phyloP scores from a whole-genome alignment of 2,797 vertebrate genomes.

The Neosilurus hyrtlii region DNA sequence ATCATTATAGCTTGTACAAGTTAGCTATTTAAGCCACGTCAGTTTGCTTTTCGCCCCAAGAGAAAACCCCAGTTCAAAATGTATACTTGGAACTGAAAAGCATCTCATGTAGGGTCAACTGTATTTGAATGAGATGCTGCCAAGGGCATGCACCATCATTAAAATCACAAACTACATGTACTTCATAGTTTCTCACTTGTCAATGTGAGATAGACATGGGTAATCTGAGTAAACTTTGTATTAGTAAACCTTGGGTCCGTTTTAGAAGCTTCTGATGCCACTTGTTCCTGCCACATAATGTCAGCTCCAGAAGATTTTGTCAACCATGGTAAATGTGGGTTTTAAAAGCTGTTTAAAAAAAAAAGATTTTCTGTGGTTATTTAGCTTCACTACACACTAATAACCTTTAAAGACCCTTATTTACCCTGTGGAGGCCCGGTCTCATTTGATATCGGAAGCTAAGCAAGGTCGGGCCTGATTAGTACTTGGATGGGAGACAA shows the following conservation, averaged over 20 bases:
- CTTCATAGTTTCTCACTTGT: no score
- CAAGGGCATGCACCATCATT: neutral
- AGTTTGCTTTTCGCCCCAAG: neutral
- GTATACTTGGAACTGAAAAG: neutral
- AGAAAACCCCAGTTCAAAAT: neutral
- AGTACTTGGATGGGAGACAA: no score
- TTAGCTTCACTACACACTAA: neutral
- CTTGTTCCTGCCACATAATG: neutral
- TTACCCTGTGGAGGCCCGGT: no score
- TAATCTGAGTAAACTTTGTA: neutral
- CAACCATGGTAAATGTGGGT: neutral
- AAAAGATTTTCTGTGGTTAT: neutral
- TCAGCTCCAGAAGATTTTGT: neutral
- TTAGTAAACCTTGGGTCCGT: neutral
- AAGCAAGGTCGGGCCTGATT: no score
- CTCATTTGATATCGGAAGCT: no score
- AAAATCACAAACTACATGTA: no score
- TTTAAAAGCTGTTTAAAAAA: neutral
- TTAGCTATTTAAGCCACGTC: neutral
- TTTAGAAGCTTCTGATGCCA: neutral
- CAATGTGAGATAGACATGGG: neutral
- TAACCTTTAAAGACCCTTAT: neutral
- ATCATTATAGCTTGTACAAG: neutral
- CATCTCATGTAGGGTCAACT: neutral
- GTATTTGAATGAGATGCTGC: neutral